Percentiles rank a stretch among this genome's conserved stretches.
phyloP scores from a whole-genome alignment of 2,797 vertebrate species.

The Enteromius paludinosus region DNA sequence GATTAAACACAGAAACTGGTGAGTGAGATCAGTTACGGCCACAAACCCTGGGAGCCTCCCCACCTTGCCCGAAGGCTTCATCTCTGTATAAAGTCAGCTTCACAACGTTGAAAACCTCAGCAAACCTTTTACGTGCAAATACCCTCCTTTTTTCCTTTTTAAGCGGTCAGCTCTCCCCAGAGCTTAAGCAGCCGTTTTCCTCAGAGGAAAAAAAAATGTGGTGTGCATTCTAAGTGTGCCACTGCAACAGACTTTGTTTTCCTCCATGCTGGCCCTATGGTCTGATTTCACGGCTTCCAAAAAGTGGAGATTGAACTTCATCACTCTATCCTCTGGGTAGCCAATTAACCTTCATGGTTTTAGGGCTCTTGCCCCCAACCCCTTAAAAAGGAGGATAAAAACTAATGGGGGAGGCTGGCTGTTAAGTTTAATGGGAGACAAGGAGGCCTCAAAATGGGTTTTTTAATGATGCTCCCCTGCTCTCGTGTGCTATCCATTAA shows the following conservation, averaged over 20 bases:
- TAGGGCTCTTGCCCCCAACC: conserved; percentile 70
- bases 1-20: conserved; percentile 56
- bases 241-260: conserved; percentile 31
- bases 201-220: conserved; percentile 51
- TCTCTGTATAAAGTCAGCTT: conserved; percentile 47
- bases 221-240: conserved; percentile 40
- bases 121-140: conserved; percentile 61
- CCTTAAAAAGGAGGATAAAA: conserved; percentile 77
- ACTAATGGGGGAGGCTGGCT: conserved; percentile 83
- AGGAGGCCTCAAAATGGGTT: conserved; percentile 87
- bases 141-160: conserved; percentile 25
- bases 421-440: conserved; percentile 90
- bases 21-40: conserved; percentile 33
- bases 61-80: conserved; percentile 52
- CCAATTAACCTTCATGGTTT: conserved; percentile 89
- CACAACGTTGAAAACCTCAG: conserved; percentile 1
- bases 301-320: conserved; percentile 58
- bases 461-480: conserved; percentile 84
- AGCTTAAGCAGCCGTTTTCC: conserved; percentile 39
- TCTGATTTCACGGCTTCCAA: conserved; percentile 48
- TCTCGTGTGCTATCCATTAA: conserved; percentile 83
- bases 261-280: not conserved
- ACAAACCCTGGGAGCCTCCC: conserved; percentile 46
- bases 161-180: conserved; percentile 33
- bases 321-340: conserved; percentile 73